Base-by-base conservation (phyloP, 2,113 vertebrate species). In the Dascyllus trimaculatus region DNA sequence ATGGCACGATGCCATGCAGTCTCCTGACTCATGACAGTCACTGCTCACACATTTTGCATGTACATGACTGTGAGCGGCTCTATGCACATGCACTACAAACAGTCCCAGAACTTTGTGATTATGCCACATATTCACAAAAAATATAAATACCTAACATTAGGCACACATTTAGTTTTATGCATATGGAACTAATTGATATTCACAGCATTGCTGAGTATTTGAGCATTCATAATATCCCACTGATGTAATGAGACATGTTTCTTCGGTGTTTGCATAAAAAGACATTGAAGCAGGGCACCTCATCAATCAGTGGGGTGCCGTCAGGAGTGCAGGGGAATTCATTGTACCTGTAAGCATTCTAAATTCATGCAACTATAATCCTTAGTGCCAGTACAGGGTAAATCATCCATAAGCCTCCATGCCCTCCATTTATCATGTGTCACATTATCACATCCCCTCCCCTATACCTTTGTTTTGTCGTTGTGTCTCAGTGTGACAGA, bases 231-330 rank as follows among this genome's bases (percentile, higher is more conserved):
- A 62, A 78, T 60, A 70, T 66, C 62, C 52, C 60, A 54, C 32
- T 1, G 7, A 68, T 45, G 40, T 69, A 67, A 77, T 65, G 70
- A 77, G 70, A 61, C 54, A 29, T 24, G 64, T 71, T 81, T 75
- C 21, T 64, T 24, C 13, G 63, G 32, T 80, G 77, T 84, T 88
- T 91, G 82, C 79, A 88, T 83, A 76, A 85, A 82, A 70, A 84
- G 6, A 75, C 25, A 19, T 85, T 81, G 56, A 68, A 75, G 60
- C 25, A 11, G 40, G 51, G 59, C 61, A 32, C 59, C 77, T 88
- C 75, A 91, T 90, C 84, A 88, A 69, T 88, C 81, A 81, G 56
- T 8, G 21, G 21, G 45, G 19, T 49, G 59, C 73, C 52, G 46
- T 74, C 53, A 65, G 45, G 5, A 24, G 17, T 45, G 48, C 19